A percentile compares a stretch with the other conserved stretches of the same genome.
phyloP scores from a whole-genome alignment of 2,797 vertebrate species.

The Coendou prehensilis region DNA sequence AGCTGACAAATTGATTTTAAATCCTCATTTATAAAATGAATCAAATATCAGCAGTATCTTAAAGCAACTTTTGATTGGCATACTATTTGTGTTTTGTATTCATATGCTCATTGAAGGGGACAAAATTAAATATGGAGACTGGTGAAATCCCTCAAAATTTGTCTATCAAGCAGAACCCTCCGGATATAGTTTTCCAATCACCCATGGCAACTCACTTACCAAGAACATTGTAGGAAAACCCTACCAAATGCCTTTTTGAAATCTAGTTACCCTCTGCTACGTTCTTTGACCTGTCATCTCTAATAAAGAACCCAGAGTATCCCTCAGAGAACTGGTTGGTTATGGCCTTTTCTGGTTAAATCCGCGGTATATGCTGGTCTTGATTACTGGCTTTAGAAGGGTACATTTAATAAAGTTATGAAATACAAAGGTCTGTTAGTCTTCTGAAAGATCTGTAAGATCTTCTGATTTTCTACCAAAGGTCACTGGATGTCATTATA shows the following conservation, averaged over 20 bases:
- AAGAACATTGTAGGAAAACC: background rate
- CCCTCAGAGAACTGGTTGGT: background rate
- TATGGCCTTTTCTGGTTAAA: background rate
- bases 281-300: background rate
- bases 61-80: background rate
- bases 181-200: background rate
- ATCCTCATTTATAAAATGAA: background rate
- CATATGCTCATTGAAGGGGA: background rate
- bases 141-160: background rate
- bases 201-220: background rate
- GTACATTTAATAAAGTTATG: background rate
- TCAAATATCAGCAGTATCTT: background rate
- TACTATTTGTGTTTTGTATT: constrained; percentile 8
- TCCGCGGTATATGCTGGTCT: background rate
- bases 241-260: constrained; percentile 1
- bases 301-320: background rate
- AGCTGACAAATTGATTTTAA: background rate
- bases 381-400: background rate
- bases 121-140: background rate
- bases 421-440: background rate
- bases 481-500: background rate
- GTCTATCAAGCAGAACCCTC: background rate
- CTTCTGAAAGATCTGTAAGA: constrained; percentile 6
- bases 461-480: background rate
- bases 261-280: background rate